Percentiles rank a stretch among this genome's conserved stretches.
These are phyloP conservation scores for Drosophila lowei DNA, from an alignment of 1,140 invertebrate genomes.

Conservation along the genomic window DNA sequence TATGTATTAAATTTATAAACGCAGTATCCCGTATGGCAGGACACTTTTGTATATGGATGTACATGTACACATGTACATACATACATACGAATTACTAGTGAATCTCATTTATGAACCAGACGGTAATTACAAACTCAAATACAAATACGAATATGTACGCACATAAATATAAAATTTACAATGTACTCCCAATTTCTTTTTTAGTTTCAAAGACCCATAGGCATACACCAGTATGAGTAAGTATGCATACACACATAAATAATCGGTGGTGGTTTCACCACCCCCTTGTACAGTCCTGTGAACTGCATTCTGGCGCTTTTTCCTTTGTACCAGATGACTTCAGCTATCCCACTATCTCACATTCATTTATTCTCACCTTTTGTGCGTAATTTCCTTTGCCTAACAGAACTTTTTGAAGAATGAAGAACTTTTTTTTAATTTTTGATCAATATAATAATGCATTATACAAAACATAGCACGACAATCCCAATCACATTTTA, in stretches of 20 bases:
- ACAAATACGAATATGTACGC: not conserved
- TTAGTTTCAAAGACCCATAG: no score
- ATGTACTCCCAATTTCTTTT: no score
- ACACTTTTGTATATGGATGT: not conserved
- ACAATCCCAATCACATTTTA: not conserved
- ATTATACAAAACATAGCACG: not conserved
- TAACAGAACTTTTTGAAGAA: no score
- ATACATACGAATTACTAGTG: not conserved
- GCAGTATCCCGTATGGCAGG: no score
- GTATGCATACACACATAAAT: no score
- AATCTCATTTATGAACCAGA: no score
- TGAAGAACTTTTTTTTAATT: slow-evolving; percentile 1
- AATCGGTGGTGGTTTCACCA: not conserved
- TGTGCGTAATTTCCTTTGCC: slow-evolving; percentile 6
- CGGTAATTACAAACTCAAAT: no score
- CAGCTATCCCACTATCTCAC: not conserved
- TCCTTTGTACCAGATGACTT: slow-evolving; percentile 1
- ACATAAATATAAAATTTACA: not conserved
- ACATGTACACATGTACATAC: not conserved
- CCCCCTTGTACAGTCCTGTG: not conserved
- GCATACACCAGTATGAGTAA: no score
- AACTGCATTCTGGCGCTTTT: slow-evolving; percentile 1
- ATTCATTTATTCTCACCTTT: slow-evolving; percentile 6
- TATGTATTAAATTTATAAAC: not conserved
- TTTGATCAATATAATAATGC: slow-evolving; percentile 1